A percentile compares a stretch with the other conserved stretches of the same genome.
Evolutionary conservation across 1,140 invertebrate genomes (phyloP).

Genomic region (Drosophila nigromelanica): DNA sequence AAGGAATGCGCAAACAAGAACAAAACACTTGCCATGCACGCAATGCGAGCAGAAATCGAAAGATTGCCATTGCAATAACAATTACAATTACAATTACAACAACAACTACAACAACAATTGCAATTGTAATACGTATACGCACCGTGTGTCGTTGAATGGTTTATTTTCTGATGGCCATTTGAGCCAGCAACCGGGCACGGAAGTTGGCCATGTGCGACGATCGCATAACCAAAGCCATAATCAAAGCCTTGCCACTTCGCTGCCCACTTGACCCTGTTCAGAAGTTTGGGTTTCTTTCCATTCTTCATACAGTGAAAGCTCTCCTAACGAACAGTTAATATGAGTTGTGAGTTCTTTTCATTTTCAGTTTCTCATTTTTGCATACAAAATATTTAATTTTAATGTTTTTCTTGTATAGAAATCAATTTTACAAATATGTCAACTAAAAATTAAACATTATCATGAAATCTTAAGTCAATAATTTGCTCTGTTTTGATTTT

Average conservation of each 20-base stretch:
- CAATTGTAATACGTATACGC: constrained; percentile 55
- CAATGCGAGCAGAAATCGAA: constrained; percentile 49
- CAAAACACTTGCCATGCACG: constrained; percentile 60
- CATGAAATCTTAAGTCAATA: too few species aligned
- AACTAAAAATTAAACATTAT: too few species aligned
- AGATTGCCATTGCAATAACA: constrained; percentile 33
- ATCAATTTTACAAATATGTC: too few species aligned
- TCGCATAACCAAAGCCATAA: constrained; percentile 38
- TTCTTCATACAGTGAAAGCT: too few species aligned
- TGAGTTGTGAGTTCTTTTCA: too few species aligned
- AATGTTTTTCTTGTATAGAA: too few species aligned
- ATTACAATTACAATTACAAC: constrained; percentile 1
- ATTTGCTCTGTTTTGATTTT: too few species aligned
- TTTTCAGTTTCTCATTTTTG: too few species aligned
- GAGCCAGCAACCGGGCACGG: constrained; percentile 22
- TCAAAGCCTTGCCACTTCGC: constrained; percentile 59
- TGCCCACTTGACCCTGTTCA: constrained; percentile 30
- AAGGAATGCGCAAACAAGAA: constrained; percentile 76
- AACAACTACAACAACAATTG: constrained; percentile 19
- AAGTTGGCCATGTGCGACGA: constrained; percentile 14
- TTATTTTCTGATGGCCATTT: constrained; percentile 36
- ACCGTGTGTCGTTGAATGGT: constrained; percentile 9
- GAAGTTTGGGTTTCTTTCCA: constrained; percentile 5
- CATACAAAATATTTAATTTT: too few species aligned
- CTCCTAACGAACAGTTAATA: too few species aligned